Evolutionary conservation across 53 echinoderm and acorn worm species (phyloP), one percentile per base, ranked within the genome.

Genomic region (Glandiceps talaboti): DNA sequence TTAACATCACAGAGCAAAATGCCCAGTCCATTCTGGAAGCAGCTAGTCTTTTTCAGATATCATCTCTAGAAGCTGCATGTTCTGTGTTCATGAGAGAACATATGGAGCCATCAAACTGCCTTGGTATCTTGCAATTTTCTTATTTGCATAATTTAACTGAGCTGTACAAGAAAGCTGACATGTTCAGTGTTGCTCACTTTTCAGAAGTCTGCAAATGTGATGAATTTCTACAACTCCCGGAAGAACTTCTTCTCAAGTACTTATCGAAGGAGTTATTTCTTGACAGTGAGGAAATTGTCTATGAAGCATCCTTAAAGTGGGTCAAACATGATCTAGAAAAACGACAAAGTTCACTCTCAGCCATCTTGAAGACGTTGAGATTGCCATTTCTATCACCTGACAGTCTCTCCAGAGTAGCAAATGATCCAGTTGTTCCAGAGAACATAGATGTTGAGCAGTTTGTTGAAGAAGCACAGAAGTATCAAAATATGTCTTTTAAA

Each of bases 1-100:
- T 89, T 30, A 93, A 97, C 79, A 93, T 97, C 80, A 97, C 85
- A 33, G 99, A 93, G 80, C 89, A 86, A 10, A 97, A 93, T 80
- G 93, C 92, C 25, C 99, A 99, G 33, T 89, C 93, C 27, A 86
- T 99, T 14, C 87, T 99, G 81, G 85, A 93, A 27, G 99, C 99
- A 0, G 99, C 93, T 27, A 99, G 91, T 74, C 93, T 94, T 91
- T 93, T 99, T 78, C 99, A 99, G 78, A 99, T 99, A 83, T 82
- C 90, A 76, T 87, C 75, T 77, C 79, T 97, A 20, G 86, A 92
- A 30, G 97, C 92, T 64, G 97, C 97, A 30, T 97, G 97, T 83
- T 92, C 97, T 28, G 75, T 89, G 30, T 93, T 93, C 81, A 73
- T 99, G 80, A 91, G 92, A 74, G 85, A 86, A 27, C 99, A 94